phyloP scores from a whole-genome alignment of 92 coral and sea anemone genomes.

The Palythoa grandis region DNA sequence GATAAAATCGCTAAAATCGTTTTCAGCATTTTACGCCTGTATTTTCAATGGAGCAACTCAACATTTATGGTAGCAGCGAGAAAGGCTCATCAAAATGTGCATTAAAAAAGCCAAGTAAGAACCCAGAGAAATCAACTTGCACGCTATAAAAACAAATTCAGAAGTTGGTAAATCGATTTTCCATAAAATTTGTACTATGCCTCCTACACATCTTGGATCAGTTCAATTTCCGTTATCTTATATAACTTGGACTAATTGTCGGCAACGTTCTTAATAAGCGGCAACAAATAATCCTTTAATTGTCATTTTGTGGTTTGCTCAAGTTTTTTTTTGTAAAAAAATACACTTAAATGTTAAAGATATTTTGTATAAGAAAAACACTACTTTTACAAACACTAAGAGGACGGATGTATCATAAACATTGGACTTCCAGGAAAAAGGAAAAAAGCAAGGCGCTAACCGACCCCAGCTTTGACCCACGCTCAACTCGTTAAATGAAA shows the following conservation, averaged over 20 bases:
- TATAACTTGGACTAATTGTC: conserved; percentile 24
- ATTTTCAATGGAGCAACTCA: too few relatives aligned
- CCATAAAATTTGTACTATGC: neutral
- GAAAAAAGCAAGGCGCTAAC: neutral
- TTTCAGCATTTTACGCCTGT: neutral
- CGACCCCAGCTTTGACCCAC: neutral
- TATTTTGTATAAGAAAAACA: neutral
- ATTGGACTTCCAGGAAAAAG: too few relatives aligned
- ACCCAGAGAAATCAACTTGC: neutral
- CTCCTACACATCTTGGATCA: neutral
- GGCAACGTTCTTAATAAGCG: conserved; percentile 36
- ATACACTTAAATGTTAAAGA: neutral
- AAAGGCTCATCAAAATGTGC: neutral
- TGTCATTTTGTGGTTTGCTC: conserved; percentile 18
- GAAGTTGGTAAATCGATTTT: neutral
- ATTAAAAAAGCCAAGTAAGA: neutral
- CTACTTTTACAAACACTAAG: neutral
- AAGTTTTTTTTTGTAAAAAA: neutral
- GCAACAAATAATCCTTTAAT: conserved; percentile 36
- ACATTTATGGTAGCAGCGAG: neutral
- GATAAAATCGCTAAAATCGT: neutral
- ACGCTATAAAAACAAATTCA: neutral
- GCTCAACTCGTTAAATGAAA: neutral
- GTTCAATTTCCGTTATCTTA: neutral
- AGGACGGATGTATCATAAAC: neutral